Evolutionary conservation across 2,797 vertebrate species (phyloP).

Genomic region (Gobio occitaniae): DNA sequence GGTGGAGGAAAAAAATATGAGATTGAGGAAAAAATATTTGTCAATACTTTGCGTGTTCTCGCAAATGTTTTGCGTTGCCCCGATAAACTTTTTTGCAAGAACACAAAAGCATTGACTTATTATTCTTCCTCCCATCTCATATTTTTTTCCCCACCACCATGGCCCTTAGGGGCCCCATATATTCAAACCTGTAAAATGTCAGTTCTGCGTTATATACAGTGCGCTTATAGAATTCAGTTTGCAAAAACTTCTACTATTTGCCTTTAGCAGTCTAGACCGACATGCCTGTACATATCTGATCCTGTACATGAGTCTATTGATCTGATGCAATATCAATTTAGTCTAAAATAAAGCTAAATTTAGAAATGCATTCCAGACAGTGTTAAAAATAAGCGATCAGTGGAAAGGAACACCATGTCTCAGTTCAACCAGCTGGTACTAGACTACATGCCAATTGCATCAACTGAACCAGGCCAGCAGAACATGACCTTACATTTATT

Average conservation of each 20-base stretch:
- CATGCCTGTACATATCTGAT: neutral
- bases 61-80: no score
- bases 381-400: slow-evolving; percentile 58
- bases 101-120: no score
- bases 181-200: neutral
- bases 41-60: no score
- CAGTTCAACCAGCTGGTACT: slow-evolving; percentile 15
- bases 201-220: neutral
- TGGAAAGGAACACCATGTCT: slow-evolving; percentile 50
- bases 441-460: neutral
- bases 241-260: neutral
- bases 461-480: slow-evolving; percentile 13
- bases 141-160: no score
- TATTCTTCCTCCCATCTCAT: no score
- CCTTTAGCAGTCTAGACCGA: neutral
- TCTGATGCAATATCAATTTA: neutral
- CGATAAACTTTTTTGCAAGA: no score
- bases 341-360: slow-evolving; percentile 32
- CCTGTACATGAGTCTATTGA: neutral
- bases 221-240: neutral
- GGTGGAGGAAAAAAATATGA: no score
- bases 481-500: slow-evolving; percentile 5
- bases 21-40: no score
- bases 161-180: no score
- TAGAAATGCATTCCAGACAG: slow-evolving; percentile 40